Conservation (phyloP, 2,113 vertebrate genomes). For the Neomonachus schauinslandi region DNA sequence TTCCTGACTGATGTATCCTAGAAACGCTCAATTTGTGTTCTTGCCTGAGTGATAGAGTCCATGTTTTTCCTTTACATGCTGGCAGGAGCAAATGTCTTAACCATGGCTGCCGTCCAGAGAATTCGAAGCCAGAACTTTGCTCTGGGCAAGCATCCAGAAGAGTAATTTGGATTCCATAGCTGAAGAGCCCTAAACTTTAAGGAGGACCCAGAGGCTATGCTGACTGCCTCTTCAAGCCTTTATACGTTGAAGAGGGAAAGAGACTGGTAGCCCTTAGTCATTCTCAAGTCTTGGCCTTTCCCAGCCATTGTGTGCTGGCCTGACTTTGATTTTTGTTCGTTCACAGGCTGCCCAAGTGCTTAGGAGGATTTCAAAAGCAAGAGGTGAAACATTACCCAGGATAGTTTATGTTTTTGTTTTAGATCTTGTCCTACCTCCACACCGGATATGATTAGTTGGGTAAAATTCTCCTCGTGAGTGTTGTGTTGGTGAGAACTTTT, state of each 20-base stretch:
- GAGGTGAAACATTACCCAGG: neutral
- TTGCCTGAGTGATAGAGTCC: constrained; percentile 83
- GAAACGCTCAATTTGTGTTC: constrained; percentile 67
- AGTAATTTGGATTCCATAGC: constrained; percentile 72
- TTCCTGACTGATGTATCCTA: constrained; percentile 55
- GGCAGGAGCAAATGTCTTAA: constrained; percentile 75
- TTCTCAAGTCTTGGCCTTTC: neutral
- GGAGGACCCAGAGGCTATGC: constrained; percentile 76
- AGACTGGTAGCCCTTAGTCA: neutral
- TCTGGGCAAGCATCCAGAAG: constrained; percentile 82
- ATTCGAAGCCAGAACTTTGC: constrained; percentile 79
- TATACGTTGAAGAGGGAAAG: neutral
- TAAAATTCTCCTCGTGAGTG: neutral
- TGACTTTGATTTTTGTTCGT: neutral
- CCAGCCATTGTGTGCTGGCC: neutral
- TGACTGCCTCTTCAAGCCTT: neutral
- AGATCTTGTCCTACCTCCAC: neutral
- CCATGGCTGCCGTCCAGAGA: constrained; percentile 78
- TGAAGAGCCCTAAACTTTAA: constrained; percentile 82
- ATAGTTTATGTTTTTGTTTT: neutral
- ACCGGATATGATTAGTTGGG: neutral
- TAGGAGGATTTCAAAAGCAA: neutral
- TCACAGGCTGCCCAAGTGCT: neutral
- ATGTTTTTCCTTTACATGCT: constrained; percentile 77
- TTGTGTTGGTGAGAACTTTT: neutral